phyloP scores from a whole-genome alignment of 1,140 invertebrate genomes.

The Rhopalosiphum maidis region DNA sequence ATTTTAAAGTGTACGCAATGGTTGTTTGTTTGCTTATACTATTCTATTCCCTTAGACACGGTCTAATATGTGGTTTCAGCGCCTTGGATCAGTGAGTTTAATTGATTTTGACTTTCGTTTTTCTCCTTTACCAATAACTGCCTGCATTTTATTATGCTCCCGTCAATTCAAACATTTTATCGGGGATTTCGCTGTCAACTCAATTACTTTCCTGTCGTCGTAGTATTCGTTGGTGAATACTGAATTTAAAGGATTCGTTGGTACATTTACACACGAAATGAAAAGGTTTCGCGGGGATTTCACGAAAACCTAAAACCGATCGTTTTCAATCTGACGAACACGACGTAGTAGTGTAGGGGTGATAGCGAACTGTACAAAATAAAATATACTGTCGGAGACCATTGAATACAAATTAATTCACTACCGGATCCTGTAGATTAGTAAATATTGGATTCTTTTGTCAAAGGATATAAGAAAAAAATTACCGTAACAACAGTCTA shows the following conservation, averaged over 20 bases:
- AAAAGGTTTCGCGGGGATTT: slow-evolving; percentile 44
- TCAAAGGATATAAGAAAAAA: background rate
- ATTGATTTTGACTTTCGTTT: slow-evolving; percentile 46
- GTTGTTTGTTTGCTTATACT: background rate
- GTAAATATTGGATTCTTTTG: slow-evolving; percentile 11
- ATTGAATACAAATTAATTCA: slow-evolving; percentile 41
- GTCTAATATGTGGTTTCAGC: background rate
- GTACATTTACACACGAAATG: slow-evolving; percentile 13
- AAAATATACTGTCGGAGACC: background rate
- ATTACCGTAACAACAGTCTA: background rate
- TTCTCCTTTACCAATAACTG: slow-evolving; percentile 36
- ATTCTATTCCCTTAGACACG: background rate
- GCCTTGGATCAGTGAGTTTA: slow-evolving; percentile 20
- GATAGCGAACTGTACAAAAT: background rate
- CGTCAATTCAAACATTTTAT: slow-evolving; percentile 43
- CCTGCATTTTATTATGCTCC: slow-evolving; percentile 20
- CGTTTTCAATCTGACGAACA: slow-evolving; percentile 35
- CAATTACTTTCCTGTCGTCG: slow-evolving; percentile 50
- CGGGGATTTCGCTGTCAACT: slow-evolving; percentile 52
- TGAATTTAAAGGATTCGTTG: background rate
- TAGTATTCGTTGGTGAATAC: background rate
- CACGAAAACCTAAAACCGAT: background rate
- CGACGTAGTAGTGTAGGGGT: no score
- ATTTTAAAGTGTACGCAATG: background rate
- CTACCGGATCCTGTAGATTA: background rate